phyloP scores from a whole-genome alignment of 2,113 vertebrate species.

The Gymnogyps californianus region DNA sequence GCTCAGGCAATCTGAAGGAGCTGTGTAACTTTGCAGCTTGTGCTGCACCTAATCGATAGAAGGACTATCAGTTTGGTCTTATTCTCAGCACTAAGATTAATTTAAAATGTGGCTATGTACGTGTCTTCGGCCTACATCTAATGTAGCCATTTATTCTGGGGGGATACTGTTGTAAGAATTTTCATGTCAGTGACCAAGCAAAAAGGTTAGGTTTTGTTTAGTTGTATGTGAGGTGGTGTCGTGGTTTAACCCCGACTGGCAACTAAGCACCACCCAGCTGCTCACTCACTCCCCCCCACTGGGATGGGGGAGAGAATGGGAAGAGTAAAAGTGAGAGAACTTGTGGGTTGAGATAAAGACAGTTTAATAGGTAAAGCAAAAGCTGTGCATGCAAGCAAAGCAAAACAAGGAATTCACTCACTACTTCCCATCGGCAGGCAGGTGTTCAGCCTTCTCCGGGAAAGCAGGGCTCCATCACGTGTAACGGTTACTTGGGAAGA shows the following conservation, averaged over 20 bases:
- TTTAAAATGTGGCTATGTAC: neutral
- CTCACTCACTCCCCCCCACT: neutral
- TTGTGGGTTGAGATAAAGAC: neutral
- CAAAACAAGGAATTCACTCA: neutral
- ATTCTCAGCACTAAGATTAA: neutral
- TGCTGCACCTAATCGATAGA: neutral
- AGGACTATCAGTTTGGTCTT: neutral
- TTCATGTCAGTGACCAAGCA: neutral
- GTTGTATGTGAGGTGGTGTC: neutral
- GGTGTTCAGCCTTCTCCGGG: neutral
- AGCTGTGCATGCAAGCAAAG: rapidly evolving
- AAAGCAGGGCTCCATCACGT: neutral
- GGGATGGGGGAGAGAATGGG: too few species aligned
- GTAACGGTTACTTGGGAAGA: neutral
- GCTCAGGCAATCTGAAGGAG: neutral
- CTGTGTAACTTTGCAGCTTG: neutral
- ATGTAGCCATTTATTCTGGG: neutral
- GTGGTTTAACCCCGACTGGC: neutral
- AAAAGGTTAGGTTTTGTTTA: neutral
- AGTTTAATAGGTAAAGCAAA: neutral
- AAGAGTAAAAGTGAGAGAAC: neutral
- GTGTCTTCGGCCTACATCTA: neutral
- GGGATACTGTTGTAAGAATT: neutral
- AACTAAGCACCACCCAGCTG: neutral
- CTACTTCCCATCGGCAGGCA: neutral